Conservation (phyloP, 2,888 invertebrate species). For the Cremastobaeus sp. region DNA sequence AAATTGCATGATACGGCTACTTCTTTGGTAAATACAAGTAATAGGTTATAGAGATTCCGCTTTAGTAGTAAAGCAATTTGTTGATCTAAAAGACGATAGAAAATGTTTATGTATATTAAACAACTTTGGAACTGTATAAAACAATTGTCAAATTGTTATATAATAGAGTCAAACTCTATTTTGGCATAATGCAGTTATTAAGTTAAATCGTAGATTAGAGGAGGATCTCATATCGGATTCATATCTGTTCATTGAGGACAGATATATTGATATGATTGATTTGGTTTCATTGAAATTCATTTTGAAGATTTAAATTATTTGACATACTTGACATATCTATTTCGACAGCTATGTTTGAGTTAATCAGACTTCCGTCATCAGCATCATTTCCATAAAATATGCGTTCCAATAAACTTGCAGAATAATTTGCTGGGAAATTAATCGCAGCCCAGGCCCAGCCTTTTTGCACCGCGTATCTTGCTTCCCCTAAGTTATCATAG, state of each 20-base stretch:
- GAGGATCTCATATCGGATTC: too few species aligned
- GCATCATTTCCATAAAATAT: conserved; percentile 82
- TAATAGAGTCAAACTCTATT: too few species aligned
- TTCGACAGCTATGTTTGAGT: conserved; percentile 84
- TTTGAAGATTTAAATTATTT: background rate
- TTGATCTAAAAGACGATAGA: conserved; percentile 90
- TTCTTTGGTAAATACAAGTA: conserved; percentile 84
- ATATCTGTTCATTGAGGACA: too few species aligned
- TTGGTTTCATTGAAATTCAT: background rate
- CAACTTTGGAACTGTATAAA: too few species aligned
- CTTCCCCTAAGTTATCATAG: conserved; percentile 81
- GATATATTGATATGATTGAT: too few species aligned
- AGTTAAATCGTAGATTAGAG: too few species aligned
- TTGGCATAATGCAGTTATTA: too few species aligned
- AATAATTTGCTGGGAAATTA: conserved; percentile 87
- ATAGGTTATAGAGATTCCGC: conserved; percentile 86
- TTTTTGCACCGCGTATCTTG: conserved; percentile 82
- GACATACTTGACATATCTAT: conserved; percentile 91
- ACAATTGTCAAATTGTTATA: too few species aligned
- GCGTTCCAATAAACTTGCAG: conserved; percentile 82
- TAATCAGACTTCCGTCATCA: conserved; percentile 81
- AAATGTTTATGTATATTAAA: too few species aligned
- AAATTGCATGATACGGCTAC: conserved; percentile 83
- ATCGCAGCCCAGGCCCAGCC: conserved; percentile 89
- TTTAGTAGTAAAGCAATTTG: conserved; percentile 90